Evolutionary conservation across 2,113 vertebrate species (phyloP).

Genomic region (Podilymbus podiceps): DNA sequence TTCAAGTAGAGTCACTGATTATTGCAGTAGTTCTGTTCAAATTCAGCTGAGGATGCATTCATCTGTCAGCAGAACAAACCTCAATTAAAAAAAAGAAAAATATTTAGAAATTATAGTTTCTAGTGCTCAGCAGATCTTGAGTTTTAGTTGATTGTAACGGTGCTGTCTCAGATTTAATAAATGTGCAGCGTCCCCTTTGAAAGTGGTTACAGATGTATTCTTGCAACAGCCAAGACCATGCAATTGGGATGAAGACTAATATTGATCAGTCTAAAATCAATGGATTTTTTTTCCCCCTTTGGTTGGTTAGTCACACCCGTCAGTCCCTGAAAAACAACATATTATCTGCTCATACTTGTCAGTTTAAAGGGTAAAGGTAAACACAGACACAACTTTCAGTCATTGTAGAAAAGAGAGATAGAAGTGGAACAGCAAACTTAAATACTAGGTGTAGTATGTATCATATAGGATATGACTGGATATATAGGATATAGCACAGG

Average conservation of each 20-base stretch:
- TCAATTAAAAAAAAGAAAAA: conserved; percentile 31
- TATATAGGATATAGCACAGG: neutral
- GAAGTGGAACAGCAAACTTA: neutral
- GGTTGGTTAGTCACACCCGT: neutral
- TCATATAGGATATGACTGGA: neutral
- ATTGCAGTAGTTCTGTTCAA: conserved; percentile 36
- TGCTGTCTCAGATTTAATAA: conserved; percentile 8
- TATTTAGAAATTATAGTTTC: conserved; percentile 15
- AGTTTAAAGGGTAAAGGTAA: neutral
- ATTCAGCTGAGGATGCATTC: conserved; percentile 28
- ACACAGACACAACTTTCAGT: neutral
- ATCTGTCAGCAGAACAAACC: conserved; percentile 25
- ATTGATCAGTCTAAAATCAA: neutral
- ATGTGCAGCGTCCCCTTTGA: neutral
- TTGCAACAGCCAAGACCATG: neutral
- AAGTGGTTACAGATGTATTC: conserved; percentile 1
- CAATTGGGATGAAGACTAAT: neutral
- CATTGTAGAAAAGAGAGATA: neutral
- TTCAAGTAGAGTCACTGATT: conserved; percentile 29
- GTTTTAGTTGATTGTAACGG: neutral
- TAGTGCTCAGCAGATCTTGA: neutral
- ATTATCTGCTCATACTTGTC: neutral
- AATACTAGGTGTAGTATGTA: neutral
- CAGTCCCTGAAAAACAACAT: neutral
- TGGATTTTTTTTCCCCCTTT: neutral